These are phyloP conservation scores for Dolomedes plantarius DNA, from an alignment of 2,888 invertebrate genomes.

Conservation along the genomic window DNA sequence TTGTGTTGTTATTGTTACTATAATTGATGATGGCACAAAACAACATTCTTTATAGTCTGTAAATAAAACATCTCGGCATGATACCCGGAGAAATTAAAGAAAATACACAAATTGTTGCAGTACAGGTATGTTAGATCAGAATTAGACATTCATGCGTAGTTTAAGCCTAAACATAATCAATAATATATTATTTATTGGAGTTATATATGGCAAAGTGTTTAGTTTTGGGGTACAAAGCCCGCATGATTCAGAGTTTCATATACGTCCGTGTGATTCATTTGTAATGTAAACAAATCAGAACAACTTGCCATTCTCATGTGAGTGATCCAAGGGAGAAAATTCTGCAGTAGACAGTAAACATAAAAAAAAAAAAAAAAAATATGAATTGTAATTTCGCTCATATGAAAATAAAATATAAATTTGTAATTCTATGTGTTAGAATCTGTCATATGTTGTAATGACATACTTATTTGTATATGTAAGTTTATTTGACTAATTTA, in stretches of 20 bases:
- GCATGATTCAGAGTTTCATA: not conserved
- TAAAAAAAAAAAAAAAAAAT: no score
- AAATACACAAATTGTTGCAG: slow-evolving; percentile 47
- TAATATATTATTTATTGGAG: not conserved
- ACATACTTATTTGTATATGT: no score
- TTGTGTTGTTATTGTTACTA: not conserved
- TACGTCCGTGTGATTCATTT: not conserved
- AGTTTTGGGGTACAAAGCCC: not conserved
- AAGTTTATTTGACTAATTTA: no score
- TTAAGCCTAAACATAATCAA: not conserved
- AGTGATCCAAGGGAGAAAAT: no score
- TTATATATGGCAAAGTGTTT: no score
- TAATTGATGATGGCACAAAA: not conserved
- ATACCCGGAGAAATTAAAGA: slow-evolving; percentile 35
- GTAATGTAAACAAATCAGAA: not conserved
- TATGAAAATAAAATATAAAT: no score
- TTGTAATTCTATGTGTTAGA: no score
- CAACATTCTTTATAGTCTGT: not conserved
- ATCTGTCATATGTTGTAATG: no score
- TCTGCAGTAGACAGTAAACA: no score
- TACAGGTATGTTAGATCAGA: slow-evolving; percentile 25
- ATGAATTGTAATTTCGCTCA: no score
- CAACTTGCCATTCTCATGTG: no score
- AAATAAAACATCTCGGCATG: slow-evolving; percentile 26
- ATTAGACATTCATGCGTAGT: not conserved